Evolutionary conservation across 53 echinoderm and acorn worm genomes (phyloP).

Genomic region (Temnopleurus reevesii): DNA sequence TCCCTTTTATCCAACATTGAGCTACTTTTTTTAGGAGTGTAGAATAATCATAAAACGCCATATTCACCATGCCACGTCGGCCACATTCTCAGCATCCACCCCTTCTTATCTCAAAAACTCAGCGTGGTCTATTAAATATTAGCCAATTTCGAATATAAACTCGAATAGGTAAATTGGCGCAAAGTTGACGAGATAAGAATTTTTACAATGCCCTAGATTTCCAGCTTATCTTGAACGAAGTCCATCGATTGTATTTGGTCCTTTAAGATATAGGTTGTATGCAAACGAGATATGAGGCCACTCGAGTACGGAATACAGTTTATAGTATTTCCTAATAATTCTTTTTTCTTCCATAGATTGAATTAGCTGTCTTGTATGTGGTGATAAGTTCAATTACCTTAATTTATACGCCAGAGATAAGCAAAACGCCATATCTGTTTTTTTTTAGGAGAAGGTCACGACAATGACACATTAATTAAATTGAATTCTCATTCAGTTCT

Average conservation of each 20-base stretch:
- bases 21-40: no score
- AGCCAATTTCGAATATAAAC: not conserved
- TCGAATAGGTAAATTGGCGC: not conserved
- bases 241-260: constrained; percentile 8
- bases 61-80: not conserved
- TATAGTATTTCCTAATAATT: not conserved
- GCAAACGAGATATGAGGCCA: not conserved
- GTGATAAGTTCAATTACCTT: no score
- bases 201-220: constrained; percentile 12
- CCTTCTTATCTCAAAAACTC: not conserved
- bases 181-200: constrained; percentile 6
- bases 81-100: not conserved
- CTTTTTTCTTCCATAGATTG: not conserved
- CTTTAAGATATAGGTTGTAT: not conserved
- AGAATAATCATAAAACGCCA: not conserved
- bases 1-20: no score
- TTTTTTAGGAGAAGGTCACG: no score
- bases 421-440: no score
- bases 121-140: constrained; percentile 44
- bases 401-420: no score
- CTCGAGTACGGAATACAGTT: not conserved
- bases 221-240: constrained; percentile 28
- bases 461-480: no score
- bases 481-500: no score
- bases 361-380: no score